Evolutionary conservation across 2,797 vertebrate species (phyloP), one percentile per base, ranked within the genome.

Genomic region (Saxicola maurus): DNA sequence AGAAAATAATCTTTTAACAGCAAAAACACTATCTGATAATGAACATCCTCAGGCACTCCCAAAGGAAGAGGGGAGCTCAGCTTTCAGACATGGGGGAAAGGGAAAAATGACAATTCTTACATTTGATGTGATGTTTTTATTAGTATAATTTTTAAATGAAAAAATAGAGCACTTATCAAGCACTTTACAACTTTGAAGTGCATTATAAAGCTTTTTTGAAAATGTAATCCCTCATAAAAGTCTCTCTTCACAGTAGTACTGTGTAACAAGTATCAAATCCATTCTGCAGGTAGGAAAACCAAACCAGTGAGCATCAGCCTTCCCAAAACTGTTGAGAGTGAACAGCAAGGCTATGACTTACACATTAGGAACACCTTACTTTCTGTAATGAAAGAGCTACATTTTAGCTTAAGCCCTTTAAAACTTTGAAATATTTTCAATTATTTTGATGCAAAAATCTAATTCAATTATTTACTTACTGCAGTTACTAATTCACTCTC

Each of bases 131-230:
- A 51, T 79, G 67, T 55, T 90, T 84, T 88, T 91, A 71, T 90
- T 71, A 77, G 74, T 25, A 53, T 82, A 56, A 84, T 73, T 90
- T 91, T 92, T 90, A 24, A 82, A 95, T 91, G 83, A 91, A 90
- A 93, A 88, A 77, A 40, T 31, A 73, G 38, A 91, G 83, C 86
- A 94, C 86, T 95, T 93, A 93, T 37, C 64, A 93, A 92, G 90
- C 83, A 94, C 81, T 95, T 89, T 91, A 25, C 40, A 66, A 71
- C 52, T 94, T 71, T 56, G 24, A 84, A 92, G 68, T 82, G 75
- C 65, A 73, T 82, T 91, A 73, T 45, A 84, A 90, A 86, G 64
- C 57, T 65, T 90, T 90, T 64, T 42, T 11, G 11, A 49, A 78
- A 85, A 61, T 38, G 20, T 30, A 91, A 77, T 57, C 31, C 43